Evolutionary conservation across 2,113 vertebrate genomes (phyloP).

Genomic region (Dicerorhinus sumatrensis): DNA sequence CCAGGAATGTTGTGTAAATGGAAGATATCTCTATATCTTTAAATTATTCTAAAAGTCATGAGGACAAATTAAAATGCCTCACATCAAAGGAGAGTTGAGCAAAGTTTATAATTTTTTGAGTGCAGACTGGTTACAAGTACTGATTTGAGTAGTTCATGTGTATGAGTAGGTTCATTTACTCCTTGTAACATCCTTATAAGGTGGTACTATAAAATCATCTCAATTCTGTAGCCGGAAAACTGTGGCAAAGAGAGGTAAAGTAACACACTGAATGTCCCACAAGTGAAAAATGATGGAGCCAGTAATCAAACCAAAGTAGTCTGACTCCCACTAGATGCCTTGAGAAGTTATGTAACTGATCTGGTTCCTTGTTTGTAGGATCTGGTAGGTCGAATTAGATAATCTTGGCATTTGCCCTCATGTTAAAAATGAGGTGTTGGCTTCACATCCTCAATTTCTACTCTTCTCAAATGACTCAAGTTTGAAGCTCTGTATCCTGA

Average conservation of each 20-base stretch:
- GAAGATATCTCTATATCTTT: not conserved
- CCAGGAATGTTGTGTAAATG: not conserved
- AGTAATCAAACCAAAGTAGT: not conserved
- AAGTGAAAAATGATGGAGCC: not conserved
- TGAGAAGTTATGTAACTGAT: not conserved
- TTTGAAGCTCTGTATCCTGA: constrained; percentile 2
- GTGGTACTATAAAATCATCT: not conserved
- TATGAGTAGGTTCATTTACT: not conserved
- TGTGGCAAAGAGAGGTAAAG: not conserved
- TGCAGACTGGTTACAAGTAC: not conserved
- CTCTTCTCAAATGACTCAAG: not conserved
- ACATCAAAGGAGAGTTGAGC: not conserved
- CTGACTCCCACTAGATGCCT: not conserved
- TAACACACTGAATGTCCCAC: too few species aligned
- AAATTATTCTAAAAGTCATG: constrained; percentile 10
- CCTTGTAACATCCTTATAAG: not conserved
- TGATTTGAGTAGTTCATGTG: not conserved
- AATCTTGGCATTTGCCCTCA: constrained; percentile 16
- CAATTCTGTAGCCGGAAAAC: not conserved
- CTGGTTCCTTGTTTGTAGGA: constrained; percentile 19
- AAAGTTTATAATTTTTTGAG: not conserved
- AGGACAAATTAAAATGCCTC: constrained; percentile 35
- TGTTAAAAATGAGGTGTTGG: constrained; percentile 51
- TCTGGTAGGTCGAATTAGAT: not conserved
- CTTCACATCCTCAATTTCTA: constrained; percentile 20